A percentile compares a stretch with the other conserved stretches of the same genome.
phyloP scores from a whole-genome alignment of 2,113 vertebrate species.

The Carollia perspicillata region DNA sequence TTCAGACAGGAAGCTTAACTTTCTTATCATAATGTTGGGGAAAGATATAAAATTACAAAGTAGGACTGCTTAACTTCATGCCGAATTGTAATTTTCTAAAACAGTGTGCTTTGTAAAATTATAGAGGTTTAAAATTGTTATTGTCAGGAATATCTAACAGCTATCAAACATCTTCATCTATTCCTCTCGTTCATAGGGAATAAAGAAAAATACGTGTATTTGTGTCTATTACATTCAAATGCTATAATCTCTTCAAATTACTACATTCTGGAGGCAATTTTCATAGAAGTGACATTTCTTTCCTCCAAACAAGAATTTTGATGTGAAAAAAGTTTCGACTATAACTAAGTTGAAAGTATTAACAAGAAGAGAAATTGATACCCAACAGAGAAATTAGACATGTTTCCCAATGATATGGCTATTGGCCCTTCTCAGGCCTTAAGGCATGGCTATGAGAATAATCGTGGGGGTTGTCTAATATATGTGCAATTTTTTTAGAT shows the following conservation, averaged over 20 bases:
- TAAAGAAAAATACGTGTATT: not conserved
- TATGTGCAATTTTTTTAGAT: not conserved
- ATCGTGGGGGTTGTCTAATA: not conserved
- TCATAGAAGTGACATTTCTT: conserved; percentile 31
- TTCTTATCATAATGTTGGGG: conserved; percentile 53
- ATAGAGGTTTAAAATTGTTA: not conserved
- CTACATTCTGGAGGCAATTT: not conserved
- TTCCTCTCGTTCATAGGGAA: not conserved
- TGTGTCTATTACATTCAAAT: not conserved
- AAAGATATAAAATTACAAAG: conserved; percentile 52
- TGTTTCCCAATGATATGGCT: not conserved
- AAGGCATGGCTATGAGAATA: not conserved
- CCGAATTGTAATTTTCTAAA: not conserved
- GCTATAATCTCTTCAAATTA: not conserved
- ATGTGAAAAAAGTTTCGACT: not conserved
- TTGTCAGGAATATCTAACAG: not conserved
- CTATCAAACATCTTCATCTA: conserved; percentile 2
- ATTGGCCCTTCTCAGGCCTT: not conserved
- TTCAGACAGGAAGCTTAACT: conserved; percentile 74
- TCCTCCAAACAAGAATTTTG: conserved; percentile 6
- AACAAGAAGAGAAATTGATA: not conserved
- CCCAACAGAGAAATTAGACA: not conserved
- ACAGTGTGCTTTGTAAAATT: not conserved
- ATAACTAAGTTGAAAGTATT: not conserved
- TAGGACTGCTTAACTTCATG: conserved; percentile 20